phyloP scores from a whole-genome alignment of 2,113 vertebrate genomes.

The Oreochromis aureus region DNA sequence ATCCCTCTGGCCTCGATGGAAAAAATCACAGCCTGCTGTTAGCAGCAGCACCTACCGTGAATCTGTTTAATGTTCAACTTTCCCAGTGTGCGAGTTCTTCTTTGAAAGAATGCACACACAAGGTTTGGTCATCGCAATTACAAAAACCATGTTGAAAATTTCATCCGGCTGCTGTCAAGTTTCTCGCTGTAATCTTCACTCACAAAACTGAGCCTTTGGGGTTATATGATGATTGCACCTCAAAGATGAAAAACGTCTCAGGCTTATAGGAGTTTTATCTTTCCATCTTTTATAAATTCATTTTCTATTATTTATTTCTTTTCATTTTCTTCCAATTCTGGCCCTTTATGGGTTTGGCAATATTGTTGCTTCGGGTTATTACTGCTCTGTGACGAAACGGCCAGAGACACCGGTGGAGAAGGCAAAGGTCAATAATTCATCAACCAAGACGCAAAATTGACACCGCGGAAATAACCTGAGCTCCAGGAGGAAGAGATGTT shows the following conservation, averaged over 20 bases:
- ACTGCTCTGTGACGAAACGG: not conserved
- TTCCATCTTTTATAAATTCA: not conserved
- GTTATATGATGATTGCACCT: not conserved
- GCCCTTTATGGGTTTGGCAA: slow-evolving; percentile 1
- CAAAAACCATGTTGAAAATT: not conserved
- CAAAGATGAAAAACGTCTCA: not conserved
- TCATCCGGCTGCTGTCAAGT: not conserved
- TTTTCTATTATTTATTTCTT: slow-evolving; percentile 35
- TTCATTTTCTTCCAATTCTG: slow-evolving; percentile 23
- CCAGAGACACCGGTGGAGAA: not conserved
- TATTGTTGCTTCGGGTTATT: slow-evolving; percentile 32
- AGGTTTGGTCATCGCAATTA: not conserved
- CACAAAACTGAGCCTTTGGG: not conserved
- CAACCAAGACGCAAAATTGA: not conserved
- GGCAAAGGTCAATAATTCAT: slow-evolving; percentile 41
- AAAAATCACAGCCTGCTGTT: not conserved
- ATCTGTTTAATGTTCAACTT: not conserved
- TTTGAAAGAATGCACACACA: not conserved
- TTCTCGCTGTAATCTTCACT: not conserved
- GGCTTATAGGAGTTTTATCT: not conserved
- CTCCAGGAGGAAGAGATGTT: not conserved
- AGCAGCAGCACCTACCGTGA: not conserved
- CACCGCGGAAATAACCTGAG: not conserved
- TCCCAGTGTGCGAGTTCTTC: not conserved
- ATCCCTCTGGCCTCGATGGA: not conserved